Percentiles rank a stretch among this genome's conserved stretches.
Evolutionary conservation across 2,888 invertebrate genomes (phyloP).

Genomic region (Acronicta aceris): DNA sequence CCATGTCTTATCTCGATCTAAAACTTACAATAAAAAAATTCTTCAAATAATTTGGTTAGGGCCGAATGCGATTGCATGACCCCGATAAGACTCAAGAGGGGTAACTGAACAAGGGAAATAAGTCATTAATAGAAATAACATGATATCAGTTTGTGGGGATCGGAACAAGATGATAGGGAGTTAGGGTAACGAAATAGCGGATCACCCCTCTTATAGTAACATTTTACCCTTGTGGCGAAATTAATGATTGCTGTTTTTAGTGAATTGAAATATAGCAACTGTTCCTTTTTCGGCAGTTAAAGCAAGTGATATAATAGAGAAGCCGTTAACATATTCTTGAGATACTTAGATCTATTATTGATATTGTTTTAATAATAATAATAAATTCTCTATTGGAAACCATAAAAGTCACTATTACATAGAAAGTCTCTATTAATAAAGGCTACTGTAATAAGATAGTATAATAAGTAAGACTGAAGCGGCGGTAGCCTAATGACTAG

Average conservation of each 20-base stretch:
- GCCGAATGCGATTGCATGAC: slow-evolving; percentile 63
- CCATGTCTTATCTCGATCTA: slow-evolving; percentile 37
- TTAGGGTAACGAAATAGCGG: slow-evolving; percentile 38
- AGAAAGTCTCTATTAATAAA: too few species aligned
- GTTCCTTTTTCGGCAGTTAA: slow-evolving; percentile 5
- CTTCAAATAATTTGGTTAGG: slow-evolving; percentile 64
- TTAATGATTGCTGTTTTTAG: slow-evolving; percentile 55
- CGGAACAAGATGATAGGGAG: slow-evolving; percentile 66
- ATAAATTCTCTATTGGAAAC: too few species aligned
- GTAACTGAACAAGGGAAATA: slow-evolving; percentile 73
- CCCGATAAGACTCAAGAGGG: slow-evolving; percentile 51
- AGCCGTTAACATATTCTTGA: neutral
- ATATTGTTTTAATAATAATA: too few species aligned
- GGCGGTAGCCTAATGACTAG: too few species aligned
- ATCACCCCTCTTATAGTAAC: slow-evolving; percentile 40
- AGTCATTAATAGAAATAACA: slow-evolving; percentile 85
- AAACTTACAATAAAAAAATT: slow-evolving; percentile 50
- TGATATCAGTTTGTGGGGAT: slow-evolving; percentile 77
- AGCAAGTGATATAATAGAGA: too few species aligned
- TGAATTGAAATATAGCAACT: slow-evolving; percentile 39
- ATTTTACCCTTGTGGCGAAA: slow-evolving; percentile 48
- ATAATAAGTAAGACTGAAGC: too few species aligned
- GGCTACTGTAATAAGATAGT: too few species aligned
- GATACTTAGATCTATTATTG: too few species aligned
- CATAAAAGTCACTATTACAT: too few species aligned